These are phyloP conservation scores for Aphis gossypii DNA, from an alignment of 1,140 invertebrate genomes.

Conservation along the genomic window DNA sequence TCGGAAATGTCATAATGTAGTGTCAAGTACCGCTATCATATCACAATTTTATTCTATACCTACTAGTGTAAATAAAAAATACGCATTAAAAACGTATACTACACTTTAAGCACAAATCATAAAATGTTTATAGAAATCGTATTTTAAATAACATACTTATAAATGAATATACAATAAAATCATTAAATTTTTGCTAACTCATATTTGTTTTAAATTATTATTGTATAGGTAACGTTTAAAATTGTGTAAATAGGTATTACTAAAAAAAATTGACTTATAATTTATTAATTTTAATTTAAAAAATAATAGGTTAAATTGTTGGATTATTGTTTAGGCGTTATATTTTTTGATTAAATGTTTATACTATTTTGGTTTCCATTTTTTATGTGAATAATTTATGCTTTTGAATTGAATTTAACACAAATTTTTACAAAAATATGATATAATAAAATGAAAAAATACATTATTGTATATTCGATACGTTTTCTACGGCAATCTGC, in stretches of 20 bases:
- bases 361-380: no score
- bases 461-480: no score
- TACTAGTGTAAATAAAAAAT: background rate
- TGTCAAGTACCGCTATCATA: background rate
- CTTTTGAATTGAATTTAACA: no score
- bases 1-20: background rate
- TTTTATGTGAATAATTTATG: no score
- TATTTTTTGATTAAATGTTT: no score
- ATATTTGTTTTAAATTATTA: background rate
- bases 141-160: background rate
- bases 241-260: background rate
- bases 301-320: background rate
- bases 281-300: background rate
- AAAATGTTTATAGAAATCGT: background rate
- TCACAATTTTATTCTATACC: background rate
- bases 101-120: background rate
- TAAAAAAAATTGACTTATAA: background rate
- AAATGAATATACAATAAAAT: background rate
- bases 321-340: no score
- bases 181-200: background rate
- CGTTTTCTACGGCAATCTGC: no score
- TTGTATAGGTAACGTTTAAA: background rate
- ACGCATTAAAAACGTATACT: background rate
- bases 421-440: no score
- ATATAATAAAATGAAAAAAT: no score